Evolutionary conservation across 2,888 invertebrate species (phyloP), one percentile per base, ranked within the genome.

Genomic region (Steromphala cineraria): DNA sequence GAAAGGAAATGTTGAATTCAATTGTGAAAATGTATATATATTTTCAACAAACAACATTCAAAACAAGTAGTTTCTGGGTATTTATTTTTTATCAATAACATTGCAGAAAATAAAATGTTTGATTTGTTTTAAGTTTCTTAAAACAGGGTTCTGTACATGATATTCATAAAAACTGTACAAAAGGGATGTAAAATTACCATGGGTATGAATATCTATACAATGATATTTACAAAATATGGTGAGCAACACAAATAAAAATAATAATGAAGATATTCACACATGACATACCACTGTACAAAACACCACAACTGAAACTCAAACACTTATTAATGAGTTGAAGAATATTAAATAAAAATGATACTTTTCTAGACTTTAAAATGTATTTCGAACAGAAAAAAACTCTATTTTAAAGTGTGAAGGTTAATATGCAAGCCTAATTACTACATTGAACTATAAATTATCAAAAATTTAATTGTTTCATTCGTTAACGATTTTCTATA

Each of bases 61-160:
- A 36, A 36, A 36, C 36, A 10, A 24, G 28, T 28, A 28, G 15
- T 62, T 62, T 62, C 62, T 62, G 62, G 62, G 62, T 62, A 62
- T 62, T 62, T 62, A 28, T 62, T 62, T 62, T 62, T 62, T 62
- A 62, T 62, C 62, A 62, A 62, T 62, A 62, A 62, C 62, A 62
- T 62, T 62, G 28, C 62, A 62, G 62, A 62, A 62, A 62, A 62
- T 62, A 62, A 62, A 62, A 13, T 62, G 62, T 62, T 62, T 62
- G 62, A 62, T 62, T 46, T 62, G 62, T 62, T 62, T 62, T 62
- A 62, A 62, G 28, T 28, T 21, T 62, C 28, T 62, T 62, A 62
- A 62, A 62, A 62, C 62, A 28, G 13, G 17, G 24, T 28, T 62
- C 28, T 62, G 62, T 62, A 62, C 62, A 62, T 19, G 62, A 62